Evolutionary conservation across 2,797 vertebrate genomes (phyloP), one percentile per base, ranked within the genome.

Genomic region (Sitta carolinensis): DNA sequence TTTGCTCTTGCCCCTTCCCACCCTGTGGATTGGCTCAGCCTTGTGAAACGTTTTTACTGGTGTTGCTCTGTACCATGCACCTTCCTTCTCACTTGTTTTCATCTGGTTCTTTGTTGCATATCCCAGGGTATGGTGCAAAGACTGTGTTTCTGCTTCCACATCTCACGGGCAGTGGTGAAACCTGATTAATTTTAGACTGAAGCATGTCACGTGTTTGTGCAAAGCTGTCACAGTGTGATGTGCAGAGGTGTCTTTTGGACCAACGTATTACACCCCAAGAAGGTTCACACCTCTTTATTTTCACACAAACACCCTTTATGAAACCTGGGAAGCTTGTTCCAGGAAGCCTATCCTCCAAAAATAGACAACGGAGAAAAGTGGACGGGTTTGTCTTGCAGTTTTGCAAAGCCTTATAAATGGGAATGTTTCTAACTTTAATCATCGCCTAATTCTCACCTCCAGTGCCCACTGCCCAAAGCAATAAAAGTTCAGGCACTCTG

Each of bases 11-110:
- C 4, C 25, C 30, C 36, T 74, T 87, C n/a, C 19, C 64, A 75
- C 43, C 32, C 8, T 0, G 0, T 42, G 36, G 47, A 50, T 48
- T 3, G 2, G 20, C 30, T 63, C 57, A 83, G 50, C n/a, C 84
- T 92, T 62, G 29, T 54, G 40, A 87, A 84, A 75, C 51, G 30
- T 30, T 61, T 61, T 85, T 84, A 38, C 30, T 72, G 52, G 38
- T 0, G 0, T 77, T 62, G 25, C 45, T 63, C 32, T 72, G 81
- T 61, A 38, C 45, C 3, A 3, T 2, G 1, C 43, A 84, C 23
- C 16, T 80, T 87, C 34, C 66, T 83, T 68, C 57, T 89, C 59
- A 9, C 38, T 92, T 51, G 17, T 57, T 92, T 78, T 80, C 43
- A 8, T 38, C 32, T 74, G 23, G 13, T 29, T 78, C 34, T 81